Base-by-base conservation (phyloP, 2,797 vertebrate species). In the Gallinago nigripennis region DNA sequence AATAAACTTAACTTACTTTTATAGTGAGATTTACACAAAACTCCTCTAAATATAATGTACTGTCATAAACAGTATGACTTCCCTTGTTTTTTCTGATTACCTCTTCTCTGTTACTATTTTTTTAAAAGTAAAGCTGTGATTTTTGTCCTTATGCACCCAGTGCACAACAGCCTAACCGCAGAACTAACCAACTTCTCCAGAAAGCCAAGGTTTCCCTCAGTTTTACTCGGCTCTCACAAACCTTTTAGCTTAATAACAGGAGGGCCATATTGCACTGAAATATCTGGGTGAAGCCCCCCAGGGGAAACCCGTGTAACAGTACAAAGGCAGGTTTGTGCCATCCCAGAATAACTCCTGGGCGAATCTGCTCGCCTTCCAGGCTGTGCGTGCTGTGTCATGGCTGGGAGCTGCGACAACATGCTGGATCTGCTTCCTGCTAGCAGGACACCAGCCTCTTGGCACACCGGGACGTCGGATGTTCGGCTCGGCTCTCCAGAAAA, bases 61-160 rank as follows among this genome's bases (percentile, higher is more conserved):
- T 76, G 37, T 71, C 37, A 79, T 45, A 88, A 53, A 79, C 15
- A 69, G 41, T 13, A 43, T 13, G 1, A 68, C 35, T 82, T 65
- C 30, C 33, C 50, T n/a, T 58, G 12, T 58, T 37, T 82, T 79
- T 70, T 63, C 69, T 78, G 79, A 79, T 97, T 88, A 95, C 73
- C 51, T 94, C 80, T 93, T 96, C 75, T 91, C 85, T 85, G 15
- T 27, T 91, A 87, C 84, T 79, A 56, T 95, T 88, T 86, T 86
- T 51, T 4, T 89, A 71, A 61, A 76, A 57, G 82, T 90, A 81
- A 94, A 92, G 58, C 68, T 73, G 37, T 80, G 72, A 57, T 60
- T 64, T 82, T 71, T 80, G 92, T 82, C 90, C 86, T 95, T 37
- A 63, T 72, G 18, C 23, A 69, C 31, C 60, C 50, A 66, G 33